Conservation (phyloP, 2,888 invertebrate species). For the Agonopterix heracliana region DNA sequence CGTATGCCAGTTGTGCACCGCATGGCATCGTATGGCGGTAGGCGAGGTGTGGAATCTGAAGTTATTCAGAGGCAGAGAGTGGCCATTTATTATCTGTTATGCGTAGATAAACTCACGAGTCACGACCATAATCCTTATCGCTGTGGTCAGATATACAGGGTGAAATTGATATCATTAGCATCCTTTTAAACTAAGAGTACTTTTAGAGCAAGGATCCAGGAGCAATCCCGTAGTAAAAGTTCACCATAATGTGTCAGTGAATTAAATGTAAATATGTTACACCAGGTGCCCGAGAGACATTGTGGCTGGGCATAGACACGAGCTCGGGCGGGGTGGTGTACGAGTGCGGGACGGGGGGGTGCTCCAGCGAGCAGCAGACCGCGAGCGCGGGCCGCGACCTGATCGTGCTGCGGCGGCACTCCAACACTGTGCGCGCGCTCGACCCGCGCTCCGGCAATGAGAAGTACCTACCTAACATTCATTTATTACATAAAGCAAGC, state of each 20-base stretch:
- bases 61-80: too few relatives aligned
- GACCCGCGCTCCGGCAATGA: slow-evolving; percentile 91
- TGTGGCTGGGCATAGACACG: slow-evolving; percentile 90
- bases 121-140: too few relatives aligned
- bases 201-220: too few relatives aligned
- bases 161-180: too few relatives aligned
- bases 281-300: slow-evolving; percentile 88
- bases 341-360: slow-evolving; percentile 86
- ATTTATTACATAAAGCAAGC: not conserved
- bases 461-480: slow-evolving; percentile 70
- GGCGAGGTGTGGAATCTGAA: too few relatives aligned
- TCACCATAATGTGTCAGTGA: not conserved
- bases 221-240: too few relatives aligned
- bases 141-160: too few relatives aligned
- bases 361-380: slow-evolving; percentile 78
- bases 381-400: slow-evolving; percentile 66
- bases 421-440: slow-evolving; percentile 92
- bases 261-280: not conserved
- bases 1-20: too few relatives aligned
- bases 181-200: too few relatives aligned
- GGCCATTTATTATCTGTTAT: too few relatives aligned
- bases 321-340: slow-evolving; percentile 84
- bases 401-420: slow-evolving; percentile 86
- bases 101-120: too few relatives aligned
- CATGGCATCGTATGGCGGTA: too few relatives aligned